Evolutionary conservation across 1,140 invertebrate genomes (phyloP), one percentile per base, ranked within the genome.

Genomic region (Drosophila ogumai): DNA sequence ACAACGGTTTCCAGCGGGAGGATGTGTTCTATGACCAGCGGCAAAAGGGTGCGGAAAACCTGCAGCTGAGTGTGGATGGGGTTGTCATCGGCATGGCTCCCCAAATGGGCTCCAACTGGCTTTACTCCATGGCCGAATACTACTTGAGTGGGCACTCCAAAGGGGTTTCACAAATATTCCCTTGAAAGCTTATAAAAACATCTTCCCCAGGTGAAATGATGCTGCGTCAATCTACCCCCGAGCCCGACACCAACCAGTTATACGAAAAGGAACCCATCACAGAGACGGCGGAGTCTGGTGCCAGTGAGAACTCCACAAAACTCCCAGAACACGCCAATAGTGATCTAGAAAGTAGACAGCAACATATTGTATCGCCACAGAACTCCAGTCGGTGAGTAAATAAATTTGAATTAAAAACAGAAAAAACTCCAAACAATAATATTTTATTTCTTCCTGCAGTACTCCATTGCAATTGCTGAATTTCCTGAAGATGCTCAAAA

Each of bases 1-100:
- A 88, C 25, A 78, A 85, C 63, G 75, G 67, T 17, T 90, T 71
- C 41, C 76, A 81, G 54, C 65, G 73, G 47, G 90, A 92, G 55
- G 80, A 92, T 43, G 32, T 91, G 6, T 78, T 91, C 28, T 91
- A 90, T 43, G 91, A 92, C 63, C 91, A 92, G 34, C 60, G 91
- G 0, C 91, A 92, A 47, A 91, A 92, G 59, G 91, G 91, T 3
- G 49, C 71, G 0, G 87, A 92, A 36, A 92, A 92, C 63, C 55
- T 84, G 10, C 81, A 87, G 47, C 44, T 92, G 17, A 78, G 61
- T 9, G 63, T 92, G 12, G 87, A 91, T 75, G 91, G 91, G 5
- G 77, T 92, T 13, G 66, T 91, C 36, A 82, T 92, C 43, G 90
- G 72, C 17, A 22, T 77, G 52, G 71, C 82, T n/a, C 67, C 41